Evolutionary conservation across 2,797 vertebrate species (phyloP).

Genomic region (Anguilla megastoma): DNA sequence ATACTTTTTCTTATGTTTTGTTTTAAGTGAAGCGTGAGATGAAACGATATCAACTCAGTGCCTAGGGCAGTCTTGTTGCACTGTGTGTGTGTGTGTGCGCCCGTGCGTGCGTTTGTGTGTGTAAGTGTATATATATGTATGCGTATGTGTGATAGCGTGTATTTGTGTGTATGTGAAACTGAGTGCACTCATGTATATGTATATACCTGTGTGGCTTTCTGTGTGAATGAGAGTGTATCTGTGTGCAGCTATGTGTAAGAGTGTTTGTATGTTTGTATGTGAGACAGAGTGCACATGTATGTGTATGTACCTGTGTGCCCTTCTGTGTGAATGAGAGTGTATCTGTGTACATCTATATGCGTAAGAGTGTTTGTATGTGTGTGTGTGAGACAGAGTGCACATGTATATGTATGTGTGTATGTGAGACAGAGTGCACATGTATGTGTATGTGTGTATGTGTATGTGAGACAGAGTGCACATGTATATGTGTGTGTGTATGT

Average conservation of each 20-base stretch:
- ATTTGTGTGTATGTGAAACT: background rate
- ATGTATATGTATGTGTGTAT: background rate
- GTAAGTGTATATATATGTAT: background rate
- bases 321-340: background rate
- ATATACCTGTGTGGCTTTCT: background rate
- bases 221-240: background rate
- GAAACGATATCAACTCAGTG: background rate
- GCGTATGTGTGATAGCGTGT: background rate
- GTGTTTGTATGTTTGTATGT: background rate
- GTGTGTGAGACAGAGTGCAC: background rate
- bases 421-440: too few species aligned
- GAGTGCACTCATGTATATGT: background rate
- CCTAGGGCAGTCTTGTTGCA: background rate
- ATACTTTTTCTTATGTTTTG: background rate
- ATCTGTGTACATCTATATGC: background rate
- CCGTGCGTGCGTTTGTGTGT: background rate
- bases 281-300: background rate
- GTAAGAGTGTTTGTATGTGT: background rate
- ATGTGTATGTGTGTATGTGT: background rate
- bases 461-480: too few species aligned
- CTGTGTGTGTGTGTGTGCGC: background rate
- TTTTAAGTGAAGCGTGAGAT: conserved; percentile 19
- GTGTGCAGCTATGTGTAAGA: background rate
- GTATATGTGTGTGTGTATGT: too few species aligned
- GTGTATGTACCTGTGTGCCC: background rate